phyloP scores from a whole-genome alignment of 2,888 invertebrate genomes.

The Emmelina monodactyla region DNA sequence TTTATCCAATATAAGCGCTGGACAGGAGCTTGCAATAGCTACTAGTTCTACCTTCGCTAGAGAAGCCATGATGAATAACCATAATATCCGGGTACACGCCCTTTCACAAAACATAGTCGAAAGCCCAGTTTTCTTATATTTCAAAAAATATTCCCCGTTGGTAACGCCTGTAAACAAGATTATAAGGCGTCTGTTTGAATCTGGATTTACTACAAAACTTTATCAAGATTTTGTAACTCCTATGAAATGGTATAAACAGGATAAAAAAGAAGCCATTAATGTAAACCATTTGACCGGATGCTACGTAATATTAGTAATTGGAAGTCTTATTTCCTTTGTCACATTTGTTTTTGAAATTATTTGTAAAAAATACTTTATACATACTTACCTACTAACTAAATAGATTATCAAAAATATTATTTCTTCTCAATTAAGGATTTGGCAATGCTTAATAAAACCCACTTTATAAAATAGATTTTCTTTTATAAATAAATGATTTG shows the following conservation, averaged over 20 bases:
- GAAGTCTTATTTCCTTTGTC: constrained; percentile 30
- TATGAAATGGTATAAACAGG: constrained; percentile 3
- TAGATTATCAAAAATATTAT: too few species aligned
- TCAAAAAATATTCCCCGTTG: constrained; percentile 32
- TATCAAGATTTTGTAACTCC: constrained; percentile 23
- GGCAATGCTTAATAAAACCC: too few species aligned
- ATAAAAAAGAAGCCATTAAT: constrained; percentile 25
- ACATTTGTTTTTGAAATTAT: constrained; percentile 30
- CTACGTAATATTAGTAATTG: constrained; percentile 31
- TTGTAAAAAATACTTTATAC: constrained; percentile 5
- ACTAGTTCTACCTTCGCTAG: constrained; percentile 14
- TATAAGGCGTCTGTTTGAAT: constrained; percentile 28
- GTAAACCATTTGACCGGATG: constrained; percentile 38
- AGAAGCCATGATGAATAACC: constrained; percentile 22
- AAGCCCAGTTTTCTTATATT: constrained; percentile 36
- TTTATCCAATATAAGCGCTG: constrained; percentile 26
- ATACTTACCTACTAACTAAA: too few species aligned
- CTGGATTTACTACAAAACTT: constrained; percentile 32
- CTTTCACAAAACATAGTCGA: constrained; percentile 27
- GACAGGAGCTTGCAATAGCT: constrained; percentile 34
- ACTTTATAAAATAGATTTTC: too few species aligned
- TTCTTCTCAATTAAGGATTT: too few species aligned
- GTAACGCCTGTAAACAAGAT: constrained; percentile 25
- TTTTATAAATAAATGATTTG: too few species aligned
- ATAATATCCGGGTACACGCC: constrained; percentile 26